A percentile compares a stretch with the other conserved stretches of the same genome.
Conservation (phyloP, 1,140 invertebrate species). For the roundworm (Caenorhabditis elegans) region WBcel235 BX284605.5:6166501-6167000, state of each 20-base stretch:
- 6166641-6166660: neutral
- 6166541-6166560: neutral
- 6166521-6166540: too few relatives aligned
- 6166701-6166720: neutral
- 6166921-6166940: neutral
- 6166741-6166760: neutral
- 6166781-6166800: neutral
- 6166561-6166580: conserved; percentile 2
- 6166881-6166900: neutral
- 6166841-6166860: neutral
- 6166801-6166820: neutral
- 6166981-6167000: too few relatives aligned
- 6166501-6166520: neutral
- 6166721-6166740: conserved; percentile 12
- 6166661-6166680: conserved; percentile 1
- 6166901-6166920: neutral
- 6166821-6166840: neutral
- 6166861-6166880: neutral
- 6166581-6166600: neutral
- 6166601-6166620: neutral
- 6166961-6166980: too few relatives aligned
- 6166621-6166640: conserved; percentile 11
- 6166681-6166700: neutral
- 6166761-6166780: neutral
- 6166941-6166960: too few relatives aligned